These are phyloP conservation scores for Yponomeuta malinellus DNA, from an alignment of 2,888 invertebrate species.

Conservation along the genomic window DNA sequence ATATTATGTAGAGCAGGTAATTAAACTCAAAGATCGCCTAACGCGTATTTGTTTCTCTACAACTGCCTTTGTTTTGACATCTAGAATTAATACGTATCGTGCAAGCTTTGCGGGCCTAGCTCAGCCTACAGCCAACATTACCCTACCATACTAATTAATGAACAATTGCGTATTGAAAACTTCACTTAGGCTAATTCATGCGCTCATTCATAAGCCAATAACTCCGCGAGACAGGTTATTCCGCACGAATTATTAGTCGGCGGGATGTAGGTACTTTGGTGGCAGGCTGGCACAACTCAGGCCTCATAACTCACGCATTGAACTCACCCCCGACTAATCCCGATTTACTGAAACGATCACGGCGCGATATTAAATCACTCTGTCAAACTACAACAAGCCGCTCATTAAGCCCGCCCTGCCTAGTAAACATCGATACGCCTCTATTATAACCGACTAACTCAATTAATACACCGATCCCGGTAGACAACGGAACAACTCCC, in stretches of 20 bases:
- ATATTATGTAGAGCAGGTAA: constrained; percentile 7
- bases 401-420: constrained; percentile 58
- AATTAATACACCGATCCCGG: constrained; percentile 38
- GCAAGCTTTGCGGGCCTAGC: background rate
- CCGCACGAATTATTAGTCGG: constrained; percentile 8
- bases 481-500: constrained; percentile 25
- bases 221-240: constrained; percentile 8
- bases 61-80: background rate
- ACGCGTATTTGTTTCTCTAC: background rate
- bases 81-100: background rate
- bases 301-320: constrained; percentile 59
- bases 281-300: constrained; percentile 33
- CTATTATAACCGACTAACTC: constrained; percentile 47
- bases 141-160: background rate
- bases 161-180: background rate
- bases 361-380: constrained; percentile 66
- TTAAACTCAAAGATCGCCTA: background rate
- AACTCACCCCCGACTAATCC: constrained; percentile 57
- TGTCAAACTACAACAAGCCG: constrained; percentile 68
- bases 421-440: constrained; percentile 51
- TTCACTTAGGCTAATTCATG: background rate
- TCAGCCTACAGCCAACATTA: background rate
- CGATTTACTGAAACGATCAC: constrained; percentile 66
- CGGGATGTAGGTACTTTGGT: constrained; percentile 9
- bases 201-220: constrained; percentile 12